Percentiles rank a stretch among this genome's conserved stretches.
These are phyloP conservation scores for Casuarius casuarius DNA, from an alignment of 2,113 vertebrate genomes.

Conservation along the genomic window DNA sequence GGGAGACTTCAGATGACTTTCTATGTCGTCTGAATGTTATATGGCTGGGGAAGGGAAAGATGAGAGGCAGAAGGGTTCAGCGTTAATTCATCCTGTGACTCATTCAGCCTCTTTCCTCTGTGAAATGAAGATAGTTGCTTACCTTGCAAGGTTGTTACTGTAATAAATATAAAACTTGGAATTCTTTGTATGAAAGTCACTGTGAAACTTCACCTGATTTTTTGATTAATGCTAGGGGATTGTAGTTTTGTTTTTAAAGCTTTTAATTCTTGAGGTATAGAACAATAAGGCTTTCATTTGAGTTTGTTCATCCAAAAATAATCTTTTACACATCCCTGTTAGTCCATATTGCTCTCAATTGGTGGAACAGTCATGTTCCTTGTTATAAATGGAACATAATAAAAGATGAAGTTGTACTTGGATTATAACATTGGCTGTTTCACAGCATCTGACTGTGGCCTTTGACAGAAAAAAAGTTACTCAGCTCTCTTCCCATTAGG, in stretches of 20 bases:
- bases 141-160: not conserved
- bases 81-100: not conserved
- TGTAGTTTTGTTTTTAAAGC: not conserved
- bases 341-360: not conserved
- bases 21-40: not conserved
- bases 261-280: not conserved
- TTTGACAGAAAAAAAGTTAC: not conserved
- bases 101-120: not conserved
- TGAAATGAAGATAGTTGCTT: not conserved
- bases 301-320: not conserved
- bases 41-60: not conserved
- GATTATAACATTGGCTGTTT: not conserved
- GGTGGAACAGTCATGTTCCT: not conserved
- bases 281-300: not conserved
- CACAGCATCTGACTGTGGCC: not conserved
- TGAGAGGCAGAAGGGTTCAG: too few species aligned
- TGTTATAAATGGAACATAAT: not conserved
- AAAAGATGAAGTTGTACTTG: not conserved
- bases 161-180: not conserved
- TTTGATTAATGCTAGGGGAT: not conserved
- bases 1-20: not conserved
- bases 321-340: not conserved
- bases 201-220: not conserved
- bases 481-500: not conserved
- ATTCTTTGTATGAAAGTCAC: not conserved